A percentile compares a stretch with the other conserved stretches of the same genome.
These are phyloP conservation scores for Orthonevra nobilis DNA, from an alignment of 2,888 invertebrate genomes.

Conservation along the genomic window DNA sequence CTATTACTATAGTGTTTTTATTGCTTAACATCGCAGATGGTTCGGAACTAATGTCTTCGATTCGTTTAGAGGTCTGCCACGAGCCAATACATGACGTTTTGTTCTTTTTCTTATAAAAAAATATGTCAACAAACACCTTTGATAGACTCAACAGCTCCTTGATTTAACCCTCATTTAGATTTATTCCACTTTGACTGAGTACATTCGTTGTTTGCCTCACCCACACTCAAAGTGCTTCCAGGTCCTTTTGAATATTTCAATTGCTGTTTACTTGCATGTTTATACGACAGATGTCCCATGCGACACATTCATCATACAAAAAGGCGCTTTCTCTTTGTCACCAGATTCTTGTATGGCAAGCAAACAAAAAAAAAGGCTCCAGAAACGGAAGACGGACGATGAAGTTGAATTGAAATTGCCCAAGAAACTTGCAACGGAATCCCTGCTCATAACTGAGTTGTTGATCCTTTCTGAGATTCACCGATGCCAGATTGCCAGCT, in stretches of 20 bases:
- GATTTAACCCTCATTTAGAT: conserved; percentile 53
- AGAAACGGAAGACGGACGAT: conserved; percentile 1
- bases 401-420: conserved; percentile 52
- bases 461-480: conserved; percentile 23
- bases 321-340: conserved; percentile 48
- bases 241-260: conserved; percentile 41
- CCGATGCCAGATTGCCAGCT: conserved; percentile 22
- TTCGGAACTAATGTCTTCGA: conserved; percentile 35
- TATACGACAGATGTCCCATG: conserved; percentile 58
- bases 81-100: conserved; percentile 10
- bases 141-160: conserved; percentile 27
- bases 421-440: conserved; percentile 23
- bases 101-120: no score
- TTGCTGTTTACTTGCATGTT: conserved; percentile 23
- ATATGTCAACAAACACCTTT: conserved; percentile 55
- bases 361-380: neutral
- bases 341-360: neutral
- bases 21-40: conserved; percentile 50
- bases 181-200: conserved; percentile 40
- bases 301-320: conserved; percentile 41
- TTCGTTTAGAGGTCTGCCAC: conserved; percentile 3
- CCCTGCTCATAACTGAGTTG: conserved; percentile 15
- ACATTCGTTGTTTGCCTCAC: conserved; percentile 32
- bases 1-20: conserved; percentile 25
- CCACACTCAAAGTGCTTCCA: conserved; percentile 62